These are phyloP conservation scores for Martes martes DNA, from an alignment of 2,113 vertebrate species.

Conservation along the genomic window DNA sequence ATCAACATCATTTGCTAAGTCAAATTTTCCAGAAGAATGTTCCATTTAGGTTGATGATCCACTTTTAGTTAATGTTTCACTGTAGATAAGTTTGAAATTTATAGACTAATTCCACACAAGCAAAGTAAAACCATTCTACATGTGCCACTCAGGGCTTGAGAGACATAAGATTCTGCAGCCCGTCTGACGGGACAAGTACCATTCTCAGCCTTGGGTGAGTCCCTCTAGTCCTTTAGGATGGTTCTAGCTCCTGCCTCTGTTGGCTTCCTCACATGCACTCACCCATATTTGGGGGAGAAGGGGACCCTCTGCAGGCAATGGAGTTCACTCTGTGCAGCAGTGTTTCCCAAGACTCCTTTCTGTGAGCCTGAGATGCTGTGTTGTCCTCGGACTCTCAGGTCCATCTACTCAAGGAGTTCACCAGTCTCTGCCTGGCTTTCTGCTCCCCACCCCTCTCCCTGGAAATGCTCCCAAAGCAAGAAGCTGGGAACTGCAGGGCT, in stretches of 20 bases:
- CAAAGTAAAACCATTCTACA: not conserved
- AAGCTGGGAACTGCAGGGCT: not conserved
- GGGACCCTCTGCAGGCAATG: not conserved
- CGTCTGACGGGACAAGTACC: not conserved
- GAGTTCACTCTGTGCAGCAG: not conserved
- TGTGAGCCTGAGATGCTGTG: accelerated
- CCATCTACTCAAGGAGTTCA: not conserved
- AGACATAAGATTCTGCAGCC: not conserved
- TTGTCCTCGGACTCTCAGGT: not conserved
- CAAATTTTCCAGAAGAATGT: not conserved
- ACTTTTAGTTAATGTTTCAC: not conserved
- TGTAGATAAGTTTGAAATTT: not conserved
- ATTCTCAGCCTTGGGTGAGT: not conserved
- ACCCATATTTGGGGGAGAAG: not conserved
- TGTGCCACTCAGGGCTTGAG: accelerated
- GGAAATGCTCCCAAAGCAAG: not conserved
- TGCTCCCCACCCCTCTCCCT: no score
- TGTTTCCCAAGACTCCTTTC: not conserved
- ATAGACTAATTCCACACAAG: not conserved
- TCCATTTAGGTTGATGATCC: not conserved
- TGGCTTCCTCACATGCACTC: not conserved
- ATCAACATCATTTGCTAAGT: not conserved
- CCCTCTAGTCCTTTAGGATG: not conserved
- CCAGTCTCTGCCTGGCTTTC: not conserved
- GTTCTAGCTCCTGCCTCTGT: not conserved